Base-by-base conservation (phyloP, 2,113 vertebrate genomes). In the Chlorocebus sabaeus region DNA sequence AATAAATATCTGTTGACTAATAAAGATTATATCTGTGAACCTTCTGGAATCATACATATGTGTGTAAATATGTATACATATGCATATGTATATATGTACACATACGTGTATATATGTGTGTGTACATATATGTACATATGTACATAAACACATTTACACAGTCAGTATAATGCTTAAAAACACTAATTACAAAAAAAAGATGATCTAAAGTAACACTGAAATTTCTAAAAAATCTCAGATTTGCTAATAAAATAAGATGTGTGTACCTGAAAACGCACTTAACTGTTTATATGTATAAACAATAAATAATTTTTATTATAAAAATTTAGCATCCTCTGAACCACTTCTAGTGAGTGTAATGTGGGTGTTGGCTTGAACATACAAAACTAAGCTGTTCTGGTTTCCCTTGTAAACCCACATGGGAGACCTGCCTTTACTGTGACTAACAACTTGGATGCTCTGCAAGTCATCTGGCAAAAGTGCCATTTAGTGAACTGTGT, bases 401-500 rank as follows among this genome's bases (percentile, higher is more conserved):
- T 55, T 81, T 75, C 67, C 35, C 32, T 61, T 16, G 18, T 5
- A 67, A 70, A 22, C 25, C 22, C 64, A 12, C 4, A 17, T 16
- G 32, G 13, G 38, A 79, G 59, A 18, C 43, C 45, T 27, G 18
- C 50, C 75, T 87, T 50, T 32, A 8, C 32, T 43, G 30, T 48
- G 32, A 94, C 64, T 88, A 79, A 87, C 61, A 50, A 70, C 76
- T 89, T 55, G 85, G 82, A 85, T 82, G 32, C n/a, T 32, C 59
- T 67, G 23, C 38, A 57, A 93, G 57, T 70, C 76, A 59, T 11
- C 83, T 70, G 89, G 72, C n/a, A 32, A 90, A 89, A 89, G 18
- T 85, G 27, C 38, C 81, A 59, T 70, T 93, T 93, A 93, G 93
- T 76, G 64, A 95, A 79, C 93, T 79, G 50, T 95, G 95, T 86